Conservation (phyloP, 2,888 invertebrate genomes). For the Platypus cylindrus region DNA sequence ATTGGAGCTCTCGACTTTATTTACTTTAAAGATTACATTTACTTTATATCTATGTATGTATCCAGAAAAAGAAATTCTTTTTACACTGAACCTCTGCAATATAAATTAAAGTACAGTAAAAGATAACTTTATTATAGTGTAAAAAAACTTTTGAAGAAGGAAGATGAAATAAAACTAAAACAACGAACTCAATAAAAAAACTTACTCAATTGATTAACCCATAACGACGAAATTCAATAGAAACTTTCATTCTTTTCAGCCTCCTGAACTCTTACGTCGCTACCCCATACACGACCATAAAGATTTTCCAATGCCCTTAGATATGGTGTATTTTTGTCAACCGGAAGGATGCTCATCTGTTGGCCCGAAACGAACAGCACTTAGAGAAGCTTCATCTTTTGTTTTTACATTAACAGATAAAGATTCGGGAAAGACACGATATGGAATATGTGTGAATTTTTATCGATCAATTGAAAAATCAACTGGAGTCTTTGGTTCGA, state of each 20-base stretch:
- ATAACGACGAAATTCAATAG: constrained; percentile 1
- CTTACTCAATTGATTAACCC: too few relatives aligned
- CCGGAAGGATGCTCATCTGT: constrained; percentile 95
- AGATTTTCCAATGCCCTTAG: constrained; percentile 93
- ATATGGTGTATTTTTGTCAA: constrained; percentile 99
- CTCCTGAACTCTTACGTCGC: constrained; percentile 87
- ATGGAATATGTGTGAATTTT: constrained; percentile 97
- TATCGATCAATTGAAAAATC: constrained; percentile 77
- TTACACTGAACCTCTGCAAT: too few relatives aligned
- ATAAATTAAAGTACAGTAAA: too few relatives aligned
- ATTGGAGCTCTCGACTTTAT: too few relatives aligned
- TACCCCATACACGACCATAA: constrained; percentile 92
- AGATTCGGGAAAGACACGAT: constrained; percentile 88
- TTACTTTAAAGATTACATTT: too few relatives aligned
- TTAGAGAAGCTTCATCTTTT: constrained; percentile 89
- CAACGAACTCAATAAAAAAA: too few relatives aligned
- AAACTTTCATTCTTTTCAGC: constrained; percentile 38
- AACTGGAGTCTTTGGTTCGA: constrained; percentile 25
- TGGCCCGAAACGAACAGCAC: constrained; percentile 71
- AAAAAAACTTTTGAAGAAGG: too few relatives aligned
- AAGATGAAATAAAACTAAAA: too few relatives aligned
- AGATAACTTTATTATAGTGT: too few relatives aligned
- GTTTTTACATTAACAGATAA: constrained; percentile 98
- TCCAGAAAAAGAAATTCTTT: too few relatives aligned
- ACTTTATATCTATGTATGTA: too few relatives aligned